Conservation (phyloP, 1,140 invertebrate genomes). For the Cephus cinctus region DNA sequence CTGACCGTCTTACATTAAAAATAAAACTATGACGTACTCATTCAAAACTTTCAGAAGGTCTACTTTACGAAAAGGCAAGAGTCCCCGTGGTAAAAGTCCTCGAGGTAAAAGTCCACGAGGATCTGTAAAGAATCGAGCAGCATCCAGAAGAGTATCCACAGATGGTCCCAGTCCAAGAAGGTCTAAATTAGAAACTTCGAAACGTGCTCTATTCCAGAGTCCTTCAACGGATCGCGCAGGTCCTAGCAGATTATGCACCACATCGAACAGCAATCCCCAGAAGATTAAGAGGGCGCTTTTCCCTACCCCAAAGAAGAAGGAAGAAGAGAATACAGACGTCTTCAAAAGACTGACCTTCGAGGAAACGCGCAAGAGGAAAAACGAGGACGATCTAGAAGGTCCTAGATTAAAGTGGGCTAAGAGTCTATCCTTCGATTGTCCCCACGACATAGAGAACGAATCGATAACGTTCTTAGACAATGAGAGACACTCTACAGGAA, state of each 20-base stretch:
- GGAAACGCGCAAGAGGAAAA: conserved; percentile 54
- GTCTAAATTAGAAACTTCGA: conserved; percentile 54
- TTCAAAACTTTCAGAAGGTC: conserved; percentile 30
- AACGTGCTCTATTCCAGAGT: conserved; percentile 66
- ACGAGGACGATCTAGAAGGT: conserved; percentile 55
- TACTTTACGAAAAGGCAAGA: conserved; percentile 39
- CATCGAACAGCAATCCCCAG: conserved; percentile 29
- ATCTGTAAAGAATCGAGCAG: conserved; percentile 44
- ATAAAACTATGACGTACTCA: background rate
- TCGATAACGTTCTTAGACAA: conserved; percentile 23
- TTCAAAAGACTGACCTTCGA: conserved; percentile 19
- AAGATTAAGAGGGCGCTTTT: conserved; percentile 64
- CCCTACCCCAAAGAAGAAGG: conserved; percentile 52
- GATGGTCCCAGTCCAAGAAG: conserved; percentile 41
- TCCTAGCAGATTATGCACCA: conserved; percentile 34
- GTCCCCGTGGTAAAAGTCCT: conserved; percentile 43
- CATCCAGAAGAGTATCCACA: conserved; percentile 31
- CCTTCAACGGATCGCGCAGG: conserved; percentile 50
- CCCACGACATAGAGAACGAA: conserved; percentile 28
- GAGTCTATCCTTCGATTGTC: conserved; percentile 62
- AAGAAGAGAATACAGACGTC: conserved; percentile 22
- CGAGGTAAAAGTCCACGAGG: conserved; percentile 43
- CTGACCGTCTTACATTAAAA: background rate
- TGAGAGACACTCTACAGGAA: conserved; percentile 31
- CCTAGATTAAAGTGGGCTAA: conserved; percentile 58